These are phyloP conservation scores for Rhagonycha fulva DNA, from an alignment of 2,888 invertebrate genomes.

Conservation along the genomic window DNA sequence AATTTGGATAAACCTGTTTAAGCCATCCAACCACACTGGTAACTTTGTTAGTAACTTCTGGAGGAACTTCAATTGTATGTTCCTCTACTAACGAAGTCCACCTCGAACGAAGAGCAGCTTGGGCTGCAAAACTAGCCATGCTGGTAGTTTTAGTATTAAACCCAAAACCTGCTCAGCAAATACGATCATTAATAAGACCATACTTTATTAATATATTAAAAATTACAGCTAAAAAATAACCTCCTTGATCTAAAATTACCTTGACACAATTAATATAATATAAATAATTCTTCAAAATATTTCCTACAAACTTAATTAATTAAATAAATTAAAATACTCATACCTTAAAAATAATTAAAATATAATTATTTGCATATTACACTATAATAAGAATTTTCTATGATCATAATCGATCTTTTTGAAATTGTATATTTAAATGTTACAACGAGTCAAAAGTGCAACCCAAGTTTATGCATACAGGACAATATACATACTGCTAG, in stretches of 20 bases:
- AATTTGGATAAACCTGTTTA: constrained; percentile 65
- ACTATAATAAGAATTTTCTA: constrained; percentile 1
- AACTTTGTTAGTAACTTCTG: constrained; percentile 72
- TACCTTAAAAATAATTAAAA: background rate
- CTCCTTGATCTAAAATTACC: background rate
- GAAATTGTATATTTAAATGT: background rate
- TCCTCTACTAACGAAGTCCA: constrained; percentile 77
- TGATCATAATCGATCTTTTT: constrained; percentile 2
- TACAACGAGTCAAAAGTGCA: background rate
- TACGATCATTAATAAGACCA: background rate
- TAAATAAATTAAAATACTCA: background rate
- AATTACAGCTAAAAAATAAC: background rate
- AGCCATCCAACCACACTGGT: constrained; percentile 82
- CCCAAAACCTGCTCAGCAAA: constrained; percentile 12
- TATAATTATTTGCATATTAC: background rate
- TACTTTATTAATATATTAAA: background rate
- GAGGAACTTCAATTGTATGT: constrained; percentile 66
- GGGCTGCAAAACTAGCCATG: constrained; percentile 73
- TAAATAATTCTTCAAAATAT: background rate
- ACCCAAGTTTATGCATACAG: background rate
- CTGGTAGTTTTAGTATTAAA: constrained; percentile 11
- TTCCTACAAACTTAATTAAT: background rate
- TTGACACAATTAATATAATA: constrained; percentile 9
- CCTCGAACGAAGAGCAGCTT: constrained; percentile 71
- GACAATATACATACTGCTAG: background rate